A percentile compares a stretch with the other conserved stretches of the same genome.
phyloP scores from a whole-genome alignment of 2,113 vertebrate species.

The Rhinopomastus cyanomelas region DNA sequence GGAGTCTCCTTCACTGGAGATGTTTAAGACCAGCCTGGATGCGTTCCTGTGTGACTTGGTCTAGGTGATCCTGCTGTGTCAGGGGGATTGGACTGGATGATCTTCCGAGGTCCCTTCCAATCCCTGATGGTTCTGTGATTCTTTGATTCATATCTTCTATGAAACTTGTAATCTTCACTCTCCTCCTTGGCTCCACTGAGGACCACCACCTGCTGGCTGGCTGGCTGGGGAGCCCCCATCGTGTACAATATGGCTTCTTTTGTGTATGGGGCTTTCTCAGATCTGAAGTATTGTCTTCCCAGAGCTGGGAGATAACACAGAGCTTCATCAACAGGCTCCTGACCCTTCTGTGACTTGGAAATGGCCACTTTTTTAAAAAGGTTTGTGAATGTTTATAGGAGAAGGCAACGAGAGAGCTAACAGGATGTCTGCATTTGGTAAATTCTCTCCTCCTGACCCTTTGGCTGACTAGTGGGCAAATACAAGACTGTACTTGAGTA shows the following conservation, averaged over 20 bases:
- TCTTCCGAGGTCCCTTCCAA: too few relatives aligned
- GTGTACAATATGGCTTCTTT: background rate
- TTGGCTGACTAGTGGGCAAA: background rate
- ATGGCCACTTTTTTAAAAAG: background rate
- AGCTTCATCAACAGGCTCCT: background rate
- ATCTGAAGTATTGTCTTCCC: background rate
- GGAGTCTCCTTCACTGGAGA: too few relatives aligned
- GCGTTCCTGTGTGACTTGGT: too few relatives aligned
- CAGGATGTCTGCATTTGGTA: background rate
- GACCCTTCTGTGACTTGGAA: background rate
- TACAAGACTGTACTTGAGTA: slow-evolving; percentile 1
- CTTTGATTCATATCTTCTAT: too few relatives aligned
- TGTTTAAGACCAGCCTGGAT: too few relatives aligned
- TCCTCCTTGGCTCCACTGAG: background rate
- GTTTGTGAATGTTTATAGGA: background rate
- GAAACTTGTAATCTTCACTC: background rate
- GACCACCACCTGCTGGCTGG: background rate
- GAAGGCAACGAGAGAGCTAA: background rate
- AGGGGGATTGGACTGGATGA: too few relatives aligned
- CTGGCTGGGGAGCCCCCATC: background rate
- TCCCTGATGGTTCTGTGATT: too few relatives aligned
- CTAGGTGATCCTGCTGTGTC: too few relatives aligned
- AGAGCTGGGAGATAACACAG: background rate
- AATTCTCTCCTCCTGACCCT: background rate
- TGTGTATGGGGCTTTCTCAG: background rate